phyloP scores from a whole-genome alignment of 2,888 invertebrate genomes.

The Ephialtes manifestator region DNA sequence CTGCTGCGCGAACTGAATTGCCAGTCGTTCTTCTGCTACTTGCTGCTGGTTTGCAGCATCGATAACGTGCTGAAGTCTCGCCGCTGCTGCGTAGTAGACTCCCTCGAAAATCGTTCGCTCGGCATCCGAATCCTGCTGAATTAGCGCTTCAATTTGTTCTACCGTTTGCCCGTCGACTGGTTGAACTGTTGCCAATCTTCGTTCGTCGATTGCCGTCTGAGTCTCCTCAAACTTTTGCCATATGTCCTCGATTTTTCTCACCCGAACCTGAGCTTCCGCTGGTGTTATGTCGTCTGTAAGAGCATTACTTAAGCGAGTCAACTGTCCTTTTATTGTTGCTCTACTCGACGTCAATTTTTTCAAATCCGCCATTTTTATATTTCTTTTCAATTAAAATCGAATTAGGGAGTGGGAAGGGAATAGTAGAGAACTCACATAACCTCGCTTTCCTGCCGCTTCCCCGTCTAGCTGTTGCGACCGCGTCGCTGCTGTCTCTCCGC shows the following conservation, averaged over 20 bases:
- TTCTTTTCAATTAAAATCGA: slow-evolving; percentile 25
- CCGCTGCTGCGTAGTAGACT: slow-evolving; percentile 44
- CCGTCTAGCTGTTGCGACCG: slow-evolving; percentile 22
- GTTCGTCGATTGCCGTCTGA: slow-evolving; percentile 30
- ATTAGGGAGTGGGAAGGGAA: slow-evolving; percentile 50
- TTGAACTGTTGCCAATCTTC: not conserved
- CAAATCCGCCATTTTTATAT: slow-evolving; percentile 39
- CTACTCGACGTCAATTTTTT: slow-evolving; percentile 30
- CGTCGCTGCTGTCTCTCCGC: slow-evolving; percentile 1
- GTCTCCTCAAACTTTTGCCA: slow-evolving; percentile 47
- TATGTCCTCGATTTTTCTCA: slow-evolving; percentile 38
- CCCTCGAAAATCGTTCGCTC: slow-evolving; percentile 49
- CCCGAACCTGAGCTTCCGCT: slow-evolving; percentile 44
- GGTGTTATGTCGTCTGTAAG: slow-evolving; percentile 34
- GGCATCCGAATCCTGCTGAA: slow-evolving; percentile 47
- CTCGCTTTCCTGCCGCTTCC: slow-evolving; percentile 29
- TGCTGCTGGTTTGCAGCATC: slow-evolving; percentile 20
- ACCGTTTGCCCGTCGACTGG: not conserved
- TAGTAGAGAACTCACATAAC: slow-evolving; percentile 60
- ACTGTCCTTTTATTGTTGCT: slow-evolving; percentile 51
- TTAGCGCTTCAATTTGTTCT: not conserved
- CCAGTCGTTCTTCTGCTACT: not conserved
- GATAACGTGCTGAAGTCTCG: slow-evolving; percentile 33
- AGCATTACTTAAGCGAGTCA: slow-evolving; percentile 47
- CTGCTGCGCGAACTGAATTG: slow-evolving; percentile 3